These are phyloP conservation scores for Bubo scandiacus DNA, from an alignment of 2,113 vertebrate genomes.

Conservation along the genomic window DNA sequence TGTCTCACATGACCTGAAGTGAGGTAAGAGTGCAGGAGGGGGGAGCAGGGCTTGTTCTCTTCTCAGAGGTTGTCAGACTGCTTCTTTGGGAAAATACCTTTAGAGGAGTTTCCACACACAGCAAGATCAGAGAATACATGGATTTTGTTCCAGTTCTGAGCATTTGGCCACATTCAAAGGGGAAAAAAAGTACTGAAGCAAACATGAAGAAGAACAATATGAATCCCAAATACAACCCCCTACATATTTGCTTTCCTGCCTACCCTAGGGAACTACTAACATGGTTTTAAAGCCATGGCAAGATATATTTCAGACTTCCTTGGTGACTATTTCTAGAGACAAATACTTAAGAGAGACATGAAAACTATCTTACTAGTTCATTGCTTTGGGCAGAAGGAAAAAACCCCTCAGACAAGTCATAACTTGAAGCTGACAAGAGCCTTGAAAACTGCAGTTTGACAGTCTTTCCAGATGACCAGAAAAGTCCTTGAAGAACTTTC, in stretches of 20 bases:
- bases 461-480: not conserved
- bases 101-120: not conserved
- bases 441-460: not conserved
- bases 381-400: not conserved
- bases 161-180: not conserved
- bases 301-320: not conserved
- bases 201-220: not conserved
- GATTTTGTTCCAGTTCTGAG: constrained; percentile 1
- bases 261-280: not conserved
- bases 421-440: not conserved
- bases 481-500: not conserved
- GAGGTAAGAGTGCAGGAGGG: not conserved
- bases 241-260: not conserved
- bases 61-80: not conserved
- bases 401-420: not conserved
- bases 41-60: not conserved
- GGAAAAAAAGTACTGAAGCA: not conserved
- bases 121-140: not conserved
- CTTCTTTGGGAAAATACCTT: constrained; percentile 13
- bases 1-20: constrained; percentile 12
- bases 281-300: not conserved
- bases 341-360: not conserved
- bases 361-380: not conserved
- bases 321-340: not conserved
- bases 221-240: not conserved